Evolutionary conservation across 2,888 invertebrate species (phyloP).

Genomic region (Parascotia fuliginaria): DNA sequence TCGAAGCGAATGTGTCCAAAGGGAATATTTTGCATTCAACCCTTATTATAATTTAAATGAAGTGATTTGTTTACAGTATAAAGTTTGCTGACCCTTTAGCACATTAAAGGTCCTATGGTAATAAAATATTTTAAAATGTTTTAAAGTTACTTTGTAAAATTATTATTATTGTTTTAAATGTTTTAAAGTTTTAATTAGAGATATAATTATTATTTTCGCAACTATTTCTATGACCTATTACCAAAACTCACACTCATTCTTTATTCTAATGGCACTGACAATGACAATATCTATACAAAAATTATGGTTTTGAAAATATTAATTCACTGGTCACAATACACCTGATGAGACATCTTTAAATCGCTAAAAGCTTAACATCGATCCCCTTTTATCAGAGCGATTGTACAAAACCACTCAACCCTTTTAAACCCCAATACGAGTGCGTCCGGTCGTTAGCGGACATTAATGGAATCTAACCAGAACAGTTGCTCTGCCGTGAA

Average conservation of each 20-base stretch:
- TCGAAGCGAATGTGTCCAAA: conserved; percentile 16
- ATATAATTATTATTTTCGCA: too few relatives aligned
- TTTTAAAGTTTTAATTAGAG: too few relatives aligned
- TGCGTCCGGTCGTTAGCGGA: conserved; percentile 84
- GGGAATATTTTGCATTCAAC: conserved; percentile 17
- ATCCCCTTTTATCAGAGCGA: conserved; percentile 81
- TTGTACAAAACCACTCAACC: conserved; percentile 85
- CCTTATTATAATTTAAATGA: conserved; percentile 1
- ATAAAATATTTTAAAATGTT: too few relatives aligned
- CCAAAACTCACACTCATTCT: too few relatives aligned
- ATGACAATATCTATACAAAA: too few relatives aligned
- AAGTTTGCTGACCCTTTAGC: background rate
- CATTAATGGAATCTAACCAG: conserved; percentile 83
- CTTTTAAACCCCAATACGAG: conserved; percentile 84
- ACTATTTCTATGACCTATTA: too few relatives aligned
- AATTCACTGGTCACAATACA: too few relatives aligned
- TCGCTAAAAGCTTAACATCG: conserved; percentile 81
- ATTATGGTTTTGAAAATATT: too few relatives aligned
- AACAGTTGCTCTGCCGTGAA: conserved; percentile 78
- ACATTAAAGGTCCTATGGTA: too few relatives aligned
- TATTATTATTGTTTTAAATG: too few relatives aligned
- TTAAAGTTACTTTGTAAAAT: too few relatives aligned
- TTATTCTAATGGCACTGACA: too few relatives aligned
- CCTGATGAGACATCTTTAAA: conserved; percentile 83
- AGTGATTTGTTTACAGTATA: conserved; percentile 9